Evolutionary conservation across 2,888 invertebrate genomes (phyloP).

Genomic region (Encarsia formosa): DNA sequence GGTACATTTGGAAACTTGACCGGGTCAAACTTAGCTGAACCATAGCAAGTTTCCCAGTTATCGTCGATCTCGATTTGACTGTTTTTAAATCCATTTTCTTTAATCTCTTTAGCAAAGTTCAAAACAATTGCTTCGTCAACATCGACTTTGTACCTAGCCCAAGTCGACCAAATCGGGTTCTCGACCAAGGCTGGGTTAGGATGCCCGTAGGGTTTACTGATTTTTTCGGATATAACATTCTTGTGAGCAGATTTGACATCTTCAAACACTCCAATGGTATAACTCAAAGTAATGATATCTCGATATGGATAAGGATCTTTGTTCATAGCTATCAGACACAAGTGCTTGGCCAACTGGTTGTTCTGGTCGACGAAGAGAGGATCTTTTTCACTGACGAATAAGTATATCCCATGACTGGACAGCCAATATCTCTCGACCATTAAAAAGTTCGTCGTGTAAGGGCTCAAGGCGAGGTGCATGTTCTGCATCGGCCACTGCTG

Average conservation of each 20-base stretch:
- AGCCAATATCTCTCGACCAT: conserved; percentile 67
- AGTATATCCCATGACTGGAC: conserved; percentile 64
- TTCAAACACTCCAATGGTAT: conserved; percentile 61
- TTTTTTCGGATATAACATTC: conserved; percentile 59
- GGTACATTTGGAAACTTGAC: conserved; percentile 68
- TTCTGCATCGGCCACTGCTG: conserved; percentile 66
- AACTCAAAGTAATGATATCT: conserved; percentile 50
- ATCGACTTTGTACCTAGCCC: conserved; percentile 69
- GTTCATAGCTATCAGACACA: conserved; percentile 60
- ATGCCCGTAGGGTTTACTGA: conserved; percentile 61
- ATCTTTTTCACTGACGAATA: conserved; percentile 60
- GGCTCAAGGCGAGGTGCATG: conserved; percentile 55
- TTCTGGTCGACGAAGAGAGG: conserved; percentile 73
- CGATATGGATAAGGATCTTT: conserved; percentile 53
- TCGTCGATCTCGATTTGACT: conserved; percentile 85
- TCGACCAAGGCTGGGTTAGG: conserved; percentile 69
- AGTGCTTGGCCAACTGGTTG: conserved; percentile 53
- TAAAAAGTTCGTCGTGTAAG: conserved; percentile 55
- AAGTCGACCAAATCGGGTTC: conserved; percentile 85
- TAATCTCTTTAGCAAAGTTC: conserved; percentile 66
- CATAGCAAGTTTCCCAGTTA: conserved; percentile 83
- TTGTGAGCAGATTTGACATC: conserved; percentile 62
- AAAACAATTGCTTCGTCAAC: conserved; percentile 63
- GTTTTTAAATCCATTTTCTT: conserved; percentile 62
- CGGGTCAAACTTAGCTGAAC: conserved; percentile 69